Evolutionary conservation across 2,113 vertebrate genomes (phyloP), one percentile per base, ranked within the genome.

Genomic region (Propithecus coquereli): DNA sequence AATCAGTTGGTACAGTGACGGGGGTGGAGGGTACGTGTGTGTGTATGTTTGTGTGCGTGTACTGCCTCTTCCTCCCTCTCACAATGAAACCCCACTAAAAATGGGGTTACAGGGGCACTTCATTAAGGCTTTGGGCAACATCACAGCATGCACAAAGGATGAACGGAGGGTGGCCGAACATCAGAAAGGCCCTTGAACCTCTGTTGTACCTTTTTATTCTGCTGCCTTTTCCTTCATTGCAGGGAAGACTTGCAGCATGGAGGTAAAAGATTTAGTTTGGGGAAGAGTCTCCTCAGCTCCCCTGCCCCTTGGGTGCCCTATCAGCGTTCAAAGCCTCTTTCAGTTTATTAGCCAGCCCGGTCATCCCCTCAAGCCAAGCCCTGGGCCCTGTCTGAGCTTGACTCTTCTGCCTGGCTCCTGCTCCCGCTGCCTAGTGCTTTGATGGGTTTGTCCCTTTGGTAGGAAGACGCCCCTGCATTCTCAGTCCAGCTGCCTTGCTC

Each of bases 271-370:
- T 12, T 23, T 32, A 23, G 16, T 16, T 5, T 54, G 40, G n/a
- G 16, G 59, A 54, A 63, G 34, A 47, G 50, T 45, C 30, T 47
- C 18, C 14, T 57, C 32, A 17, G 23, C 5, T n/a, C 76, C 43
- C 27, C 1, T 1, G 1, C 7, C 54, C n/a, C n/a, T 34, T 16
- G 9, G 34, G 34, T 16, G 4, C 30, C 50, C 11, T 0, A 0
- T 16, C 4, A 8, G 5, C 45, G 16, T 45, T 37, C 30, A 34
- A 47, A 30, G 12, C 8, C 23, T 57, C 71, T 54, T 47, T 63
- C 43, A 1, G 2, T 30, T 37, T 59, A 25, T 34, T 18, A 32
- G 59, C 50, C 1, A 2, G 6, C 52, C 22, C 37, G 1, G 3
- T 22, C 45, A 40, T 34, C 50, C 18, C 9, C 32, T 47, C 83